Evolutionary conservation across 2,888 invertebrate genomes (phyloP), one percentile per base, ranked within the genome.

Genomic region (Coenonympha glycerion): DNA sequence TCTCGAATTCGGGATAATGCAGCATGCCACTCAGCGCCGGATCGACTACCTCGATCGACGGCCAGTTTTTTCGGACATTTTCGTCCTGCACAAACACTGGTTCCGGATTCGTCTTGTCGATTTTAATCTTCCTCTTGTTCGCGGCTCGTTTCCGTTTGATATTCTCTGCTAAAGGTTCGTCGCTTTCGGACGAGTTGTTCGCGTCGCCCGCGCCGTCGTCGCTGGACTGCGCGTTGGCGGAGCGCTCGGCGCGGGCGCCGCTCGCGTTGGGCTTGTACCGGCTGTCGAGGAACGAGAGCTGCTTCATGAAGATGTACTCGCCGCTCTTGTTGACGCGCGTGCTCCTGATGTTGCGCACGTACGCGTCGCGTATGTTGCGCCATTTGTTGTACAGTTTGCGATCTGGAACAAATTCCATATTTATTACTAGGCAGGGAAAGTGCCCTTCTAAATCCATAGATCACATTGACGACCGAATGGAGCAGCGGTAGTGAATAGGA

Each of bases 291-390:
- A 83, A 83, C 0, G 71, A 45, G 57, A 88, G 64, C 60, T 79
- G 69, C 60, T 73, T 72, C 0, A 73, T 72, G 65, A 82, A 78
- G 52, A 77, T 66, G 55, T 82, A 83, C 1, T 63, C 65, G 47
- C 64, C 39, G 68, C 56, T 72, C 75, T 16, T 54, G 44, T 9
- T 62, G 22, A 39, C 65, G 45, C 66, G 67, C 21, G 65, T 66
- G 18, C 66, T 62, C 53, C 71, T 76, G 4, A 67, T 49, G 55
- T 74, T 66, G n/a, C 83, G 69, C 16, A 81, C 83, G 64, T 73
- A 83, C 1, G 79, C 75, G 56, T 83, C 84, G n/a, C 81, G 66
- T 37, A 83, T 73, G 62, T 82, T 82, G n/a, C 84, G 72, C 84
- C 84, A 83, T 72, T 82, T 83, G 61, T 69, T 65, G 51, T 78